Evolutionary conservation across 37 sponge, comb jelly and placozoan genomes (phyloP).

Genomic region (Beroe ovata): DNA sequence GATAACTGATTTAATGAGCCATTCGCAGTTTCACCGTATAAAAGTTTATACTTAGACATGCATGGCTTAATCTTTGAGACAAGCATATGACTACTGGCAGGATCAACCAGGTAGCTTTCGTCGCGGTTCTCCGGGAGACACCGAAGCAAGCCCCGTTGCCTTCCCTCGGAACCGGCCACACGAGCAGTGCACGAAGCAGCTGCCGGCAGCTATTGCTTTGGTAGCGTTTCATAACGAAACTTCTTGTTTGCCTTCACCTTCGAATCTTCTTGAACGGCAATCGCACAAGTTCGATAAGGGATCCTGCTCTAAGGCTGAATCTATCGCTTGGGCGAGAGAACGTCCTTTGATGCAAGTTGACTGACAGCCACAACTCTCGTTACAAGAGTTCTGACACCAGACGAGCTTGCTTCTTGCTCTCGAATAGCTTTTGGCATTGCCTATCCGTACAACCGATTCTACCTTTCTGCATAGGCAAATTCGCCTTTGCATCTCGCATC

Average conservation of each 20-base stretch:
- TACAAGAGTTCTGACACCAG: constrained; percentile 39
- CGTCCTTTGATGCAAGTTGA: constrained; percentile 59
- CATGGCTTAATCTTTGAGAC: constrained; percentile 90
- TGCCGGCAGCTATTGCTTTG: constrained; percentile 2
- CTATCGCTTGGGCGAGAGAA: constrained; percentile 38
- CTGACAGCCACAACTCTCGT: constrained; percentile 12
- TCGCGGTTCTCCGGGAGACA: neutral
- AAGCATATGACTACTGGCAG: constrained; percentile 89
- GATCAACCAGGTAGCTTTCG: constrained; percentile 83
- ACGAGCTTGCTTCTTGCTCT: constrained; percentile 43
- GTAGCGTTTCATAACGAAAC: constrained; percentile 44
- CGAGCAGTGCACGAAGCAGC: neutral
- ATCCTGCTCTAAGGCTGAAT: neutral
- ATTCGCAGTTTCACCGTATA: constrained; percentile 84
- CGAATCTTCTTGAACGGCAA: constrained; percentile 59
- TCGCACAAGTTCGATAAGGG: constrained; percentile 2
- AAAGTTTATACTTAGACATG: constrained; percentile 80
- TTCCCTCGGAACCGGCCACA: constrained; percentile 50
- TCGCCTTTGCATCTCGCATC: constrained; percentile 17
- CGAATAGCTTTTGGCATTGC: constrained; percentile 31
- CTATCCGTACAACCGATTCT: constrained; percentile 64
- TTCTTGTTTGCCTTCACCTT: constrained; percentile 65
- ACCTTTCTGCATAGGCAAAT: constrained; percentile 17
- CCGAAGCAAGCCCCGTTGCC: neutral
- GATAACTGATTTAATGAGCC: constrained; percentile 89